Evolutionary conservation across 2,888 invertebrate species (phyloP), one percentile per base, ranked within the genome.

Genomic region (Zygothrica quintamaculata): DNA sequence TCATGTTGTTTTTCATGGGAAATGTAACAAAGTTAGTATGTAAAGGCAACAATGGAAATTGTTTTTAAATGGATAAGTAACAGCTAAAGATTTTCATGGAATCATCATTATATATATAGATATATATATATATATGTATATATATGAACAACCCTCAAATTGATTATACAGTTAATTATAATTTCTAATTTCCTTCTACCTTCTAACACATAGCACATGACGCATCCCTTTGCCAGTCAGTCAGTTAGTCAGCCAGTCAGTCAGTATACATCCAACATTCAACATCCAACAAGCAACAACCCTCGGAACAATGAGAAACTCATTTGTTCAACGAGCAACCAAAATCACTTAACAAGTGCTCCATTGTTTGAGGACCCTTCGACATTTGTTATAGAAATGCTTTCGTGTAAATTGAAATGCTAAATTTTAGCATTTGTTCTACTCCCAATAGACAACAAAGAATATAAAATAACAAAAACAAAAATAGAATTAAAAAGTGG

Each of bases 271-370:
- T 22, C 18, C 18, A 5, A 2, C 18, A 22, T 22, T 5, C 18
- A 3, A 2, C 18, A 29, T 29, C 29, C 26, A 29, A 9, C 2
- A 7, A 16, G 2, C 18, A 36, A 11, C 11, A 25, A 42, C 1
- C 33, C 12, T 42, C 22, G 34, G 7, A 42, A 34, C 43, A 50
- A 50, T 40, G 48, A 2, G 39, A 31, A 68, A 69, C 53, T 55
- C 40, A 48, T 48, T 50, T 46, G 15, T 11, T 16, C 55, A 31
- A 47, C 42, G 25, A 25, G 46, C 39, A 29, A 26, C 26, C 12
- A 46, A 67, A 60, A 68, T 22, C 51, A 61, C 40, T 74, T 50
- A 34, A 52, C 52, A 48, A 70, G 44, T 60, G 31, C 22, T 29
- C 36, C 55, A 44, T 44, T 50, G 44, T 42, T 31, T 13, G 13